Percentiles rank a stretch among this genome's conserved stretches.
These are phyloP conservation scores for Penaeus monodon DNA, from an alignment of 2,888 invertebrate genomes.

Conservation along the genomic window DNA sequence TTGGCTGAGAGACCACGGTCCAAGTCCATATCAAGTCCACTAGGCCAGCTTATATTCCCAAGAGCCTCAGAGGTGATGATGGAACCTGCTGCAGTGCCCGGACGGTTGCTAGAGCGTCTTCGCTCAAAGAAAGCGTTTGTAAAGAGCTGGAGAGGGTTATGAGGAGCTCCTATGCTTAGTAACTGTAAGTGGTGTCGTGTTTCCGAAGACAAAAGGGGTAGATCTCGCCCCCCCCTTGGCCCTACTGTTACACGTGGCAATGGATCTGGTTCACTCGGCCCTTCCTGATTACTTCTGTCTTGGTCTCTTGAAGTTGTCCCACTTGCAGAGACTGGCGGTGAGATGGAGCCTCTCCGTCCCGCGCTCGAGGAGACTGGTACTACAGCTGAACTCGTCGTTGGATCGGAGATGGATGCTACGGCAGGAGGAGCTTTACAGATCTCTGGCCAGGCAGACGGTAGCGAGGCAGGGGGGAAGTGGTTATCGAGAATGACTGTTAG, in stretches of 20 bases:
- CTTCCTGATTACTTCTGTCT: slow-evolving; percentile 42
- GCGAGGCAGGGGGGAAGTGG: slow-evolving; percentile 65
- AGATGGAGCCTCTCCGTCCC: slow-evolving; percentile 27
- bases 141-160: slow-evolving; percentile 68
- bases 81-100: slow-evolving; percentile 35
- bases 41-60: slow-evolving; percentile 37
- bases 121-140: slow-evolving; percentile 69
- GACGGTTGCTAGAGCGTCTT: slow-evolving; percentile 67
- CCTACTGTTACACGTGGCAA: slow-evolving; percentile 43
- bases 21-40: slow-evolving; percentile 28
- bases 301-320: slow-evolving; percentile 21
- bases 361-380: slow-evolving; percentile 22
- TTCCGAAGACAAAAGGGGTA: slow-evolving; percentile 48
- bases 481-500: slow-evolving; percentile 71
- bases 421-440: slow-evolving; percentile 41
- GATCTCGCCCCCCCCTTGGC: slow-evolving; percentile 33
- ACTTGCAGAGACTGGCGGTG: slow-evolving; percentile 34
- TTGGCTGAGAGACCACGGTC: slow-evolving; percentile 37
- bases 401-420: slow-evolving; percentile 35
- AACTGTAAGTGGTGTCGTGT: slow-evolving; percentile 51
- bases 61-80: slow-evolving; percentile 38
- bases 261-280: slow-evolving; percentile 35
- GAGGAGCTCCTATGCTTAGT: slow-evolving; percentile 53
- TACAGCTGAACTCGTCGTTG: slow-evolving; percentile 24
- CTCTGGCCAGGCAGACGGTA: slow-evolving; percentile 47